These are phyloP conservation scores for Poeciliopsis retropinna DNA, from an alignment of 2,113 vertebrate genomes.

Conservation along the genomic window DNA sequence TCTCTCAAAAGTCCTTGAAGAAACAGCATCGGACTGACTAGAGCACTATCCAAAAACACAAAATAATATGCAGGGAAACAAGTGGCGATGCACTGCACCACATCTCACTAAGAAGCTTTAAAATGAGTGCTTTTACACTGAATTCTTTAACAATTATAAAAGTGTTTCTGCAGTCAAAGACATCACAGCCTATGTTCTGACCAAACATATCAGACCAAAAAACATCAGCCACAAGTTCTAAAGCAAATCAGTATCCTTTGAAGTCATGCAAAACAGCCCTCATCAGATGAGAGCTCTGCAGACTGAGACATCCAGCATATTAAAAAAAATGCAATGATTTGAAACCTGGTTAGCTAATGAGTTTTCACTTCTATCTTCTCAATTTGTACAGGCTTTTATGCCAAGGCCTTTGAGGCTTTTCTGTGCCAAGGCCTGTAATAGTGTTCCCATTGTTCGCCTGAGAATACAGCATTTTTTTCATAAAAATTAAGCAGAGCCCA, in stretches of 20 bases:
- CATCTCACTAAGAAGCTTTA: slow-evolving; percentile 27
- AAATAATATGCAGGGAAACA: slow-evolving; percentile 17
- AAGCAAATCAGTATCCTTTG: slow-evolving; percentile 63
- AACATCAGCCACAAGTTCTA: slow-evolving; percentile 46
- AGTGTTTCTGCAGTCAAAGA: slow-evolving; percentile 24
- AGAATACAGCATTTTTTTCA: slow-evolving; percentile 61
- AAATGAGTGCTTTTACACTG: not conserved
- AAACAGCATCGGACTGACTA: slow-evolving; percentile 26
- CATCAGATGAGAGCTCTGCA: slow-evolving; percentile 65
- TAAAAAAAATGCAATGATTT: slow-evolving; percentile 69
- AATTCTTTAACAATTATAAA: slow-evolving; percentile 15
- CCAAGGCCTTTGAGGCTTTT: slow-evolving; percentile 77
- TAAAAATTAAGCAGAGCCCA: slow-evolving; percentile 68
- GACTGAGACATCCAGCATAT: slow-evolving; percentile 59
- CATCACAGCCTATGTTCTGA: slow-evolving; percentile 39
- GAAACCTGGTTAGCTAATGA: slow-evolving; percentile 80
- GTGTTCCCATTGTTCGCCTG: slow-evolving; percentile 72
- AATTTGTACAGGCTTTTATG: slow-evolving; percentile 79
- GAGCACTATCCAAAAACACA: slow-evolving; percentile 25
- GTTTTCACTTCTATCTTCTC: slow-evolving; percentile 79
- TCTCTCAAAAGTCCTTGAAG: slow-evolving; percentile 39
- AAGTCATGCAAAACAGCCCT: slow-evolving; percentile 67
- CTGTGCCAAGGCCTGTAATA: slow-evolving; percentile 75
- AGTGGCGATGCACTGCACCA: slow-evolving; percentile 43
- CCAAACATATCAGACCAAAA: slow-evolving; percentile 45